Conservation (phyloP, 1,140 invertebrate species). For the Drosophila mauritiana region DNA sequence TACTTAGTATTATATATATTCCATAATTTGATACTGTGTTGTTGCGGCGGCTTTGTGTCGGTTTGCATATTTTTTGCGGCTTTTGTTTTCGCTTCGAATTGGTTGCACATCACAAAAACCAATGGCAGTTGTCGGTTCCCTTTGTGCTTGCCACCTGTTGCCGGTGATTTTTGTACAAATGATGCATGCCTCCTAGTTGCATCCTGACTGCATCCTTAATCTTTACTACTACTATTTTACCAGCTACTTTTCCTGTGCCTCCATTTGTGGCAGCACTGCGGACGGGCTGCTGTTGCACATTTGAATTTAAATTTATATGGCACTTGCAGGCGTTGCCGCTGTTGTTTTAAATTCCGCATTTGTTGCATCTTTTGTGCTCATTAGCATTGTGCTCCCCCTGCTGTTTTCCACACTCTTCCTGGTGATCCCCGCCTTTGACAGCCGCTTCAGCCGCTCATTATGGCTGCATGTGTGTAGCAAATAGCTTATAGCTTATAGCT, state of each 20-base stretch:
- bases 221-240: no score
- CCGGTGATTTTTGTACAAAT: neutral
- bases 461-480: neutral
- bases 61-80: conserved; percentile 7
- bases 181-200: neutral
- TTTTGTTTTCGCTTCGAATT: conserved; percentile 20
- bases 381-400: conserved; percentile 21
- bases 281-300: neutral
- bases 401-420: neutral
- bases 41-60: conserved; percentile 6
- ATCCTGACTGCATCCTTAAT: neutral
- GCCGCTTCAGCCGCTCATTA: conserved; percentile 15
- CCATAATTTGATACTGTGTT: conserved; percentile 3
- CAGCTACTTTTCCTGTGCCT: no score
- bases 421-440: conserved; percentile 2
- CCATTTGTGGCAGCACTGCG: neutral
- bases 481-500: neutral
- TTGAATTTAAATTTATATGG: neutral
- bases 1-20: conserved; percentile 1
- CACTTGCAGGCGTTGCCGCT: conserved; percentile 13
- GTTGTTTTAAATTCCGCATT: conserved; percentile 3
- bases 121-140: conserved; percentile 8
- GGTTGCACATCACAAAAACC: neutral
- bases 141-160: neutral
- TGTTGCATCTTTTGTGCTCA: conserved; percentile 25